Base-by-base conservation (phyloP, 2,888 invertebrate species). In the Linyphia triangularis region DNA sequence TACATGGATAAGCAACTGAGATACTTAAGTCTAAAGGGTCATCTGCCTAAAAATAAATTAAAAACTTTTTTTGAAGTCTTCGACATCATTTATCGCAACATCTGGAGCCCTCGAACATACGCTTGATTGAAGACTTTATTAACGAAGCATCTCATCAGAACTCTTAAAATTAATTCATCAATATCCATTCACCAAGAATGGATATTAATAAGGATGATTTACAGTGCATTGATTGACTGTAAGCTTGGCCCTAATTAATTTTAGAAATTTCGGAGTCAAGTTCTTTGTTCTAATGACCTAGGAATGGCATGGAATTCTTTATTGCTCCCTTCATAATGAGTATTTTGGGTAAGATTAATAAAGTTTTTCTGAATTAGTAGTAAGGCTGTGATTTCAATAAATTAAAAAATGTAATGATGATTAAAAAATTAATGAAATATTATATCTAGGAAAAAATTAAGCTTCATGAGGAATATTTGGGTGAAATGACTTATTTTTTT, bases 101-200 rank as follows among this genome's bases (percentile, higher is more conserved):
- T 30, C 81, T 81, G 77, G 37, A 10, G 6, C 40, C 37, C 37
- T 70, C 61, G 16, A 59, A 59, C 51, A 22, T 19, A 24, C n/a
- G 22, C 28, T 51, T 57, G 67, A 70, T 70, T 57, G 37, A 57
- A 40, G 19, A 37, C 37, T 70, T 81, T 70, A 81, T 81, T 81
- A 81, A 69, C 37, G 22, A 26, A 24, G 37, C n/a, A 26, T 40
- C 59, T 70, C 81, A 81, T 70, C 70, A 69, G 26, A 9, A 33
- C 26, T 59, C 59, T 40, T 70, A 81, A 81, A 81, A 81, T 81
- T 81, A 81, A 70, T 81, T 81, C 69, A 70, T 69, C 81, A 81
- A 81, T 81, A 81, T 57, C 70, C 59, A 70, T 81, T 22, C 24
- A 70, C 33, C n/a, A 69, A 43, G 22, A 59, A 69, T 81, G 69